Evolutionary conservation across 2,797 vertebrate genomes (phyloP), one percentile per base, ranked within the genome.

Genomic region (Rhinichthys osculus): DNA sequence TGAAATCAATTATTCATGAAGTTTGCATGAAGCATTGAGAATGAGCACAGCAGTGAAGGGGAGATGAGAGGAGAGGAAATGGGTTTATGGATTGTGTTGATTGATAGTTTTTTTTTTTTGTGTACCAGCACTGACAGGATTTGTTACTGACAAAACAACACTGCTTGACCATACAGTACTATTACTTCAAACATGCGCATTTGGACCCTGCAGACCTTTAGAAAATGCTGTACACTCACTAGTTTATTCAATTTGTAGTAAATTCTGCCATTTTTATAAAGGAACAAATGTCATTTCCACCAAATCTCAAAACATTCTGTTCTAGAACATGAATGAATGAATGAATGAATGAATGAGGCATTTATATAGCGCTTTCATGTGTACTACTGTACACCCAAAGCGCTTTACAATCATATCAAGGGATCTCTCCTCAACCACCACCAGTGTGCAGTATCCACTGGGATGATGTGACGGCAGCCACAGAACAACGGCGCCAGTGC

Each of bases 1-100:
- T 85, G 76, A 91, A 90, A 94, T 94, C 87, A 90, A 91, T 94
- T 93, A 94, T 94, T 94, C 91, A 94, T 94, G 90, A 80, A 77
- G 81, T 89, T 88, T 88, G 90, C 88, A 91, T 83, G 88, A 88
- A 89, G 90, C 85, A 86, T 81, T 91, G 89, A 91, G 88, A 89
- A 90, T 76, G 86, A 90, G 88, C 89, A 89, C 91, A 89, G 90
- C 87, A 89, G 85, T 90, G 66, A 70, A 84, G 67, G 77, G 42
- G 47, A 86, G 78, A 67, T 70, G 47, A 83, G 69, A 47, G 52
- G 67, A 86, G 69, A 67, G 73, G 47, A 83, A 81, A 54, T 69
- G 71, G 77, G n/a, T 91, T 88, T 86, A 76, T 87, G 82, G 89
- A 89, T 90, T 82, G 54, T 62, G 42, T 85, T 71, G 79, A 69